Base-by-base conservation (phyloP, 2,888 invertebrate species). In the Erannis defoliaria region DNA sequence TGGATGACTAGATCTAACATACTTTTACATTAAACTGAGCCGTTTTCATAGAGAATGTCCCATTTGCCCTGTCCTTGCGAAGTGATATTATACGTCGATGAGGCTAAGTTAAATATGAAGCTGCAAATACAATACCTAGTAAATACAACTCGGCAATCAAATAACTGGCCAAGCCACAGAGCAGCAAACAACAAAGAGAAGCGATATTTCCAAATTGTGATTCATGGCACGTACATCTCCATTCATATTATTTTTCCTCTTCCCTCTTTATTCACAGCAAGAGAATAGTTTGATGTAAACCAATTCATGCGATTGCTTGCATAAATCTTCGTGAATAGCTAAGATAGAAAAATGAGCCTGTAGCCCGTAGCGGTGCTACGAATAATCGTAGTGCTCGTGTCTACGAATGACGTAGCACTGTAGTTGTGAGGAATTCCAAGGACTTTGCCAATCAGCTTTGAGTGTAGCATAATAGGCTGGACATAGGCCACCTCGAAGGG, bases 341-440 rank as follows among this genome's bases (percentile, higher is more conserved):
- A 62, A 62, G 33, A 56, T 53, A 51, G 56, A 62, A 56, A 62
- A 62, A 62, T 62, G 61, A 51, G 46, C 43, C 14, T 45, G 55
- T 61, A 61, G 45, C 51, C 35, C 56, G 62, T 56, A 56, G 51
- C 19, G 48, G 4, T 12, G 43, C 62, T 62, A 62, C 62, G 51
- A 38, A 23, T 37, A 40, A 18, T 55, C 43, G 54, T 55, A 55
- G 60, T 43, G 48, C 45, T 60, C 35, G 33, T 19, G 38, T 48
- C 54, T 55, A 42, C 54, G 49, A 37, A 55, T 54, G 42, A 54
- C 43, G 55, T 55, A 55, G 53, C 38, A 18, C 5, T 33, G 42
- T 18, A 5, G 18, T 18, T 38, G 38, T 4, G n/a, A 9, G 9
- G 18, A 37, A 18, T 6, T 4, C 1, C 8, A 9, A 8, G 18